These are phyloP conservation scores for Eretmocerus hayati DNA, from an alignment of 2,888 invertebrate genomes.

Conservation along the genomic window DNA sequence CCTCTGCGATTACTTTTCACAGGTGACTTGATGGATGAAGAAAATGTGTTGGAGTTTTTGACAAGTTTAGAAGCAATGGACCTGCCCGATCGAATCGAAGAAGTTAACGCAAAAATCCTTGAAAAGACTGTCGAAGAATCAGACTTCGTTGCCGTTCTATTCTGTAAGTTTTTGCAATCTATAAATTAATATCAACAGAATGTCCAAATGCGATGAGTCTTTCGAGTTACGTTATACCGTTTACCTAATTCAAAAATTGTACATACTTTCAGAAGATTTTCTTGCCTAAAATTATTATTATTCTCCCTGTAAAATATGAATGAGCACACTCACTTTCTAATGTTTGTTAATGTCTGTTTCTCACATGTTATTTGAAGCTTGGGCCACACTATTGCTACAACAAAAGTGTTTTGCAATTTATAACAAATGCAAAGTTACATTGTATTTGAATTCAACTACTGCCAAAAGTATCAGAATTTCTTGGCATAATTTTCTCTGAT, in stretches of 20 bases:
- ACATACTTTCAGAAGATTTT: conserved; percentile 1
- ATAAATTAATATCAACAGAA: background rate
- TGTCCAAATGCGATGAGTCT: background rate
- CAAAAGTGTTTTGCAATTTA: background rate
- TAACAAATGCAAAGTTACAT: conserved; percentile 7
- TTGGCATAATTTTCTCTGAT: background rate
- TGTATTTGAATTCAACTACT: too few relatives aligned
- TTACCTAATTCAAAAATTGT: background rate
- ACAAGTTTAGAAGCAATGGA: conserved; percentile 94
- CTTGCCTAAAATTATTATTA: background rate
- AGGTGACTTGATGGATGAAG: conserved; percentile 94
- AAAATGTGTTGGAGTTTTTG: conserved; percentile 85
- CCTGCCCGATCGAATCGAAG: conserved; percentile 89
- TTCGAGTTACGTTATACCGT: background rate
- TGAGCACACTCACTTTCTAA: conserved; percentile 9
- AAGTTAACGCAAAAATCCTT: conserved; percentile 85
- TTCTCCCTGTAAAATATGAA: conserved; percentile 4
- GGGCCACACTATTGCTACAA: background rate
- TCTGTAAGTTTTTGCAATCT: conserved; percentile 67
- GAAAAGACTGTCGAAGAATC: conserved; percentile 86
- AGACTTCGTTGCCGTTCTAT: conserved; percentile 85
- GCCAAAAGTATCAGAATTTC: too few relatives aligned
- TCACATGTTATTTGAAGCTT: conserved; percentile 12
- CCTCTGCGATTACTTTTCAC: background rate
- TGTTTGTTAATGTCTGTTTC: conserved; percentile 14